A percentile compares a stretch with the other conserved stretches of the same genome.
phyloP scores from a whole-genome alignment of 2,113 vertebrate species.

The Gallinago media region DNA sequence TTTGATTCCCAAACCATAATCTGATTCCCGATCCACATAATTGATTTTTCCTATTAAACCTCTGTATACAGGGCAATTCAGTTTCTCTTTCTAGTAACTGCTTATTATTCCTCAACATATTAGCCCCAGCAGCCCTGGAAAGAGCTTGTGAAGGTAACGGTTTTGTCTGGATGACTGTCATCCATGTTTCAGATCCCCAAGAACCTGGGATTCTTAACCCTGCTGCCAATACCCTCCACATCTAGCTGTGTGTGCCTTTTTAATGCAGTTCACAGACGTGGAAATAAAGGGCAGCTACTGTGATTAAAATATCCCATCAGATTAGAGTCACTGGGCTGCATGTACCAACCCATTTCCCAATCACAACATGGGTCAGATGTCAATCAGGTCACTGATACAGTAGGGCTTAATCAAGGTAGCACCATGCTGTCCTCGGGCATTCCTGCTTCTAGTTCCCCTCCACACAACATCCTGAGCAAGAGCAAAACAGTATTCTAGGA shows the following conservation, averaged over 20 bases:
- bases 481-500: not conserved
- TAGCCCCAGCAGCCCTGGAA: not conserved
- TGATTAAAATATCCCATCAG: not conserved
- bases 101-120: not conserved
- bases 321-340: not conserved
- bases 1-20: not conserved
- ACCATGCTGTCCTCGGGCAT: not conserved
- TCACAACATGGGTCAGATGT: not conserved
- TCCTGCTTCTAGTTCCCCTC: not conserved
- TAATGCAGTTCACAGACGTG: not conserved
- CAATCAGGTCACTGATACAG: not conserved
- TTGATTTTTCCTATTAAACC: not conserved
- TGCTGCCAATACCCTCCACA: not conserved
- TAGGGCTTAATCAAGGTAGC: not conserved
- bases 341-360: not conserved
- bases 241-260: not conserved
- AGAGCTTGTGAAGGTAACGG: not conserved
- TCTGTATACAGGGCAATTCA: not conserved
- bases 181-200: accelerated
- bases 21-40: not conserved
- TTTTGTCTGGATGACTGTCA: not conserved
- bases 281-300: not conserved
- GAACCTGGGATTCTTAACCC: not conserved
- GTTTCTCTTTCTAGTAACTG: not conserved
- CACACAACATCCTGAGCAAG: accelerated